phyloP scores from a whole-genome alignment of 2,888 invertebrate genomes.

The Eremobia ochroleuca region DNA sequence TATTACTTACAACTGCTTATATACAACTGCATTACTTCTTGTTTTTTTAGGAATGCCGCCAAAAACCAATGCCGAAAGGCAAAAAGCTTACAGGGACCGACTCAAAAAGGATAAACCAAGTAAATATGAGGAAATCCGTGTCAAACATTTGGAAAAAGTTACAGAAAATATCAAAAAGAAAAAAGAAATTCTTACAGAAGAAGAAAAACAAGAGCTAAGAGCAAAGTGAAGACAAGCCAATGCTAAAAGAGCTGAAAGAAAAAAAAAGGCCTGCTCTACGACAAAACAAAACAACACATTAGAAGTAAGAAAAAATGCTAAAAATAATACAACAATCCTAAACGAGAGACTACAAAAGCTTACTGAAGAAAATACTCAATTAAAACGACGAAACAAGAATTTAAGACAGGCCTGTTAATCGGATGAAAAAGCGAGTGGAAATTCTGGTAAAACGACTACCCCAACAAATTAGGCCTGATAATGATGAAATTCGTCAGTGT shows the following conservation, averaged over 20 bases:
- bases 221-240: constrained; percentile 6
- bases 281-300: background rate
- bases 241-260: constrained; percentile 10
- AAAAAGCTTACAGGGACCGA: constrained; percentile 11
- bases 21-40: too few species aligned
- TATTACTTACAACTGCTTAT: too few species aligned
- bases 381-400: too few species aligned
- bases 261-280: background rate
- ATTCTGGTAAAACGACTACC: too few species aligned
- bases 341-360: too few species aligned
- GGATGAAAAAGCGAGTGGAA: too few species aligned
- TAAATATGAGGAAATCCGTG: constrained; percentile 15
- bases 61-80: constrained; percentile 12
- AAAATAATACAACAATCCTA: too few species aligned
- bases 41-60: constrained; percentile 2
- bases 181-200: constrained; percentile 43
- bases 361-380: too few species aligned
- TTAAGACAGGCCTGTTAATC: too few species aligned
- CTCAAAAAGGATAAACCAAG: background rate
- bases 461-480: too few species aligned
- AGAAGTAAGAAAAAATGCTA: background rate
- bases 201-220: constrained; percentile 42
- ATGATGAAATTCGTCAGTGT: too few species aligned
- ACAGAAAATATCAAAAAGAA: constrained; percentile 48
- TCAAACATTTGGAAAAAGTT: constrained; percentile 2